Evolutionary conservation across 2,797 vertebrate genomes (phyloP), one percentile per base, ranked within the genome.

Genomic region (Ispidina picta): DNA sequence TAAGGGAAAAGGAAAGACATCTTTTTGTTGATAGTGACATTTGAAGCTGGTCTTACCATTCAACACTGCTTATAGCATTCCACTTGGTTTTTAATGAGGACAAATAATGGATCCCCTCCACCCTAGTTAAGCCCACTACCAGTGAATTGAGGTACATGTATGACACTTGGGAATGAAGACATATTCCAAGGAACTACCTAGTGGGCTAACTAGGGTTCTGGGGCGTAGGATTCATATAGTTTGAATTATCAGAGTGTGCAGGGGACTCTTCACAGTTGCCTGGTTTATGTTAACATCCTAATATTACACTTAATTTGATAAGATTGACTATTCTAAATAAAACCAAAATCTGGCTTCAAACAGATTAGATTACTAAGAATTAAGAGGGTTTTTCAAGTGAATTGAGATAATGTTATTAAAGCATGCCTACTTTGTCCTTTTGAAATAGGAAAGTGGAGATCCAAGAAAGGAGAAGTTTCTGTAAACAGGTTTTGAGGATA

Each of bases 371-470:
- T 90, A 85, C 71, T 79, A 89, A 84, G 74, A 91, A 91, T 89
- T 95, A 86, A 92, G 80, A 88, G 25, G 33, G 43, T 49, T 91
- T 95, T 95, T 88, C 69, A 77, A 73, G 54, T 90, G 62, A 46
- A 80, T 91, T 77, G 80, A 92, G 74, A 72, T 86, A 84, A 91
- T 76, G 48, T 89, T 83, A 76, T 93, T 92, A 92, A 84, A 86
- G 62, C 43, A 39, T 88, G 55, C 77, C 39, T 89, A 44, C 86
- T 95, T 90, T 92, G 56, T 92, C 68, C 94, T 76, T 85, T 85
- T 68, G 80, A 97, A 87, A 66, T 76, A 88, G 79, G 43, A 54
- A 71, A 78, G 65, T 51, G 37, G 58, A 93, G 63, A 70, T 77
- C 55, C 70, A 71, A 76, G 46, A 71, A 64, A 77, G 48, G 33